Evolutionary conservation across 2,888 invertebrate genomes (phyloP).

Genomic region (Heliconius hortense): DNA sequence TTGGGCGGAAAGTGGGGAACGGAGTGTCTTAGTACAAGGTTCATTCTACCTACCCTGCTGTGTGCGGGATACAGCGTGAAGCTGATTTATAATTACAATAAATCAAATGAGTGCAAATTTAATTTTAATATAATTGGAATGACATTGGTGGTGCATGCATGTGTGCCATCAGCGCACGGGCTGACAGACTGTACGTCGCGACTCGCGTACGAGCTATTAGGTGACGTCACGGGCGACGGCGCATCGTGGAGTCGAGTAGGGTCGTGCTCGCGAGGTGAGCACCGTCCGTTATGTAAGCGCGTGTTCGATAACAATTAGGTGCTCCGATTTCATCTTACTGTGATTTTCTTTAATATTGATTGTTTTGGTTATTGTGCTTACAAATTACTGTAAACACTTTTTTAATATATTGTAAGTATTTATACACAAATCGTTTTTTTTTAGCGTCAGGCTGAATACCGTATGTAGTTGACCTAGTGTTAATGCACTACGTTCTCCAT

Average conservation of each 20-base stretch:
- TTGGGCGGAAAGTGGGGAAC: no score
- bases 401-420: background rate
- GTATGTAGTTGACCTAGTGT: no score
- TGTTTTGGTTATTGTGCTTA: background rate
- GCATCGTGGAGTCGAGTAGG: constrained; percentile 46
- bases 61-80: background rate
- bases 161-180: constrained; percentile 35
- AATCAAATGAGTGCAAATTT: background rate
- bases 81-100: background rate
- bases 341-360: constrained; percentile 43
- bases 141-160: constrained; percentile 35
- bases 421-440: background rate
- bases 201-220: constrained; percentile 60
- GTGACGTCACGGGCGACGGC: constrained; percentile 67
- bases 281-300: constrained; percentile 57
- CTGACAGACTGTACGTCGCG: constrained; percentile 67
- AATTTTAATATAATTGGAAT: constrained; percentile 33
- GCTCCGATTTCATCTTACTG: constrained; percentile 43
- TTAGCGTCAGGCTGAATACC: background rate
- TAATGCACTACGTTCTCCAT: no score
- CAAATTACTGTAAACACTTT: background rate
- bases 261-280: constrained; percentile 45
- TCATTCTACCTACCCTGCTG: no score
- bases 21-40: no score
- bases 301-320: constrained; percentile 56